Evolutionary conservation across 2,888 invertebrate genomes (phyloP).

Genomic region (Anthophora plumipes): DNA sequence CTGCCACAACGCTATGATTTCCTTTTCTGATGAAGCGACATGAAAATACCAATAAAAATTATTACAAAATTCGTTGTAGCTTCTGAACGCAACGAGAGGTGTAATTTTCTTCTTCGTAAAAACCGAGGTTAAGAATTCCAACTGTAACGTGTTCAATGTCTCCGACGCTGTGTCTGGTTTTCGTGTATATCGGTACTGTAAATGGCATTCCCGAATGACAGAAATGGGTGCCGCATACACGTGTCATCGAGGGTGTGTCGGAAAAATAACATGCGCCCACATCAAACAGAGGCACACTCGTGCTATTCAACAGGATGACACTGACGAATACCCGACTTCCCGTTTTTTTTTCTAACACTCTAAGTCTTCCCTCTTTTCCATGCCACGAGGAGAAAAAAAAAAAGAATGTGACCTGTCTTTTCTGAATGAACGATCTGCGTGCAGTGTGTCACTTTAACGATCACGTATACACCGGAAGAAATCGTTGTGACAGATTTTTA

Average conservation of each 20-base stretch:
- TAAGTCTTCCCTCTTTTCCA: slow-evolving; percentile 54
- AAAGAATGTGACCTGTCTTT: slow-evolving; percentile 45
- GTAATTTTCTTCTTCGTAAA: background rate
- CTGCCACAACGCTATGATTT: background rate
- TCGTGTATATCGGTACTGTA: background rate
- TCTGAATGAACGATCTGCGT: slow-evolving; percentile 47
- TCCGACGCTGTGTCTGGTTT: background rate
- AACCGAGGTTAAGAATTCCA: background rate
- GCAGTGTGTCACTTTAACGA: slow-evolving; percentile 1
- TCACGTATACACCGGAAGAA: slow-evolving; percentile 15
- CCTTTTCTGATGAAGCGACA: background rate
- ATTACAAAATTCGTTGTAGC: no score
- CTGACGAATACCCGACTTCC: slow-evolving; percentile 67
- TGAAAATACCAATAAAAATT: background rate
- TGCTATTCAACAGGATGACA: slow-evolving; percentile 54
- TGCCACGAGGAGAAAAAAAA: slow-evolving; percentile 12
- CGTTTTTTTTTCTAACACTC: slow-evolving; percentile 58
- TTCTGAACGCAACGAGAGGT: background rate
- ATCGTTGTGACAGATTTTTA: background rate
- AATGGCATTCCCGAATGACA: slow-evolving; percentile 42
- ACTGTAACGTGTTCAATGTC: background rate
- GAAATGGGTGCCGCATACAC: slow-evolving; percentile 36
- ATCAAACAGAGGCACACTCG: slow-evolving; percentile 54
- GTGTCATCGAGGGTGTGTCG: slow-evolving; percentile 45
- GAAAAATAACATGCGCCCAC: slow-evolving; percentile 44